phyloP scores from a whole-genome alignment of 1,140 invertebrate species.

The Camponotus pennsylvanicus region DNA sequence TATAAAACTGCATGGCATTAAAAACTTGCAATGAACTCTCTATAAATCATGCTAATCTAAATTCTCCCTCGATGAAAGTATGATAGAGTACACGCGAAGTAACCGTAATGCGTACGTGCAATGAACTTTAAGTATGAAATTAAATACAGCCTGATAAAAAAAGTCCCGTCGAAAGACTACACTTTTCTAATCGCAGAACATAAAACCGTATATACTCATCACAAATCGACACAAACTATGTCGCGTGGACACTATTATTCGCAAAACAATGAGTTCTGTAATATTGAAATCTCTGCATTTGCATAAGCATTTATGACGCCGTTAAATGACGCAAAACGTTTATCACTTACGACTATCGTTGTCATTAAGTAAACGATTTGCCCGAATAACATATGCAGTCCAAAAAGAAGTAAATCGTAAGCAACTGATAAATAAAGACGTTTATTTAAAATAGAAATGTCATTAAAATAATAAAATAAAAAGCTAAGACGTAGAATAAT shows the following conservation, averaged over 20 bases:
- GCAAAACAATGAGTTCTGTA: slow-evolving; percentile 42
- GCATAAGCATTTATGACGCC: slow-evolving; percentile 13
- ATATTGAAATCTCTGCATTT: slow-evolving; percentile 54
- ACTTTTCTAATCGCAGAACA: not conserved
- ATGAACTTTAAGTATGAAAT: slow-evolving; percentile 48
- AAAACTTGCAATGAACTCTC: slow-evolving; percentile 18
- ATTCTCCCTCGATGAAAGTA: slow-evolving; percentile 24
- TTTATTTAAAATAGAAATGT: slow-evolving; percentile 20
- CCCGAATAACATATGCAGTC: not conserved
- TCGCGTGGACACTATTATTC: slow-evolving; percentile 46
- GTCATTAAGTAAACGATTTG: slow-evolving; percentile 30
- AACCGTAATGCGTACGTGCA: slow-evolving; percentile 39
- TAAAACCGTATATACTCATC: slow-evolving; percentile 16
- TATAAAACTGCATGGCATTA: not conserved
- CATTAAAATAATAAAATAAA: not conserved
- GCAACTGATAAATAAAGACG: slow-evolving; percentile 13
- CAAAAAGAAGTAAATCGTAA: not conserved
- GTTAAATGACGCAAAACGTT: slow-evolving; percentile 46
- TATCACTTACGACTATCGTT: slow-evolving; percentile 22
- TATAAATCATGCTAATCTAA: slow-evolving; percentile 43
- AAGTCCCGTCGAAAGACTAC: slow-evolving; percentile 4
- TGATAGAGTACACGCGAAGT: slow-evolving; percentile 39
- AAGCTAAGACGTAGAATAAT: not conserved
- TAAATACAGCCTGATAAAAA: slow-evolving; percentile 19
- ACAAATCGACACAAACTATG: slow-evolving; percentile 2